phyloP scores from a whole-genome alignment of 2,888 invertebrate species.

The Pseudolycoriella hygida region DNA sequence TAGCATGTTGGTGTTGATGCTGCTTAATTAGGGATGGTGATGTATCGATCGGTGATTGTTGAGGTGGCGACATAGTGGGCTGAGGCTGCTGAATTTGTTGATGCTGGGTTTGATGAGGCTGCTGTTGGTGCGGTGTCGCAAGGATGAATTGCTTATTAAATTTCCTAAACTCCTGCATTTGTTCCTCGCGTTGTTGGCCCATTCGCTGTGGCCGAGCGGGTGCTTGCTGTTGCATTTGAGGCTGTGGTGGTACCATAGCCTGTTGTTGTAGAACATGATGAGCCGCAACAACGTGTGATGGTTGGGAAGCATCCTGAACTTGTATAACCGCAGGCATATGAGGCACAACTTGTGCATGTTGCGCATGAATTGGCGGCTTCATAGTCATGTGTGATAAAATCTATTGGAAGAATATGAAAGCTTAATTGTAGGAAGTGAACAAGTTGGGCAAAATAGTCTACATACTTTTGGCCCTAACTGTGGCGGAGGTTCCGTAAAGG shows the following conservation, averaged over 20 bases:
- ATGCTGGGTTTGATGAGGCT: slow-evolving; percentile 8
- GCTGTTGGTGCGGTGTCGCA: slow-evolving; percentile 20
- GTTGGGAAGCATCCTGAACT: slow-evolving; percentile 4
- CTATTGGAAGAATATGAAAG: background rate
- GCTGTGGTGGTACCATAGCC: slow-evolving; percentile 12
- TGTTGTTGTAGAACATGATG: slow-evolving; percentile 5
- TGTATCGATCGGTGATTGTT: slow-evolving; percentile 3
- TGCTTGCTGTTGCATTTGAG: slow-evolving; percentile 20
- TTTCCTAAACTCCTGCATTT: slow-evolving; percentile 46
- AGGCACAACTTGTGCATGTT: slow-evolving; percentile 14
- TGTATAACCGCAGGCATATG: slow-evolving; percentile 8
- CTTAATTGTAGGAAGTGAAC: background rate
- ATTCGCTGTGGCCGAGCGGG: too few relatives aligned
- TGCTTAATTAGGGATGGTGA: background rate
- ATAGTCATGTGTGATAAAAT: slow-evolving; percentile 11
- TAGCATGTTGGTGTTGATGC: slow-evolving; percentile 2
- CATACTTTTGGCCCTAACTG: background rate
- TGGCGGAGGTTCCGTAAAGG: slow-evolving; percentile 16
- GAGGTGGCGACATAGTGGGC: slow-evolving; percentile 3
- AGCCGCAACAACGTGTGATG: background rate
- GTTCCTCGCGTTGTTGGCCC: slow-evolving; percentile 21
- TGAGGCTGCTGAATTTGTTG: background rate
- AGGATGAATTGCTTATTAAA: slow-evolving; percentile 69
- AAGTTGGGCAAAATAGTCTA: background rate
- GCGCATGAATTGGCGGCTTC: slow-evolving; percentile 19